These are phyloP conservation scores for Crotophaga sulcirostris DNA, from an alignment of 2,113 vertebrate genomes.

Conservation along the genomic window DNA sequence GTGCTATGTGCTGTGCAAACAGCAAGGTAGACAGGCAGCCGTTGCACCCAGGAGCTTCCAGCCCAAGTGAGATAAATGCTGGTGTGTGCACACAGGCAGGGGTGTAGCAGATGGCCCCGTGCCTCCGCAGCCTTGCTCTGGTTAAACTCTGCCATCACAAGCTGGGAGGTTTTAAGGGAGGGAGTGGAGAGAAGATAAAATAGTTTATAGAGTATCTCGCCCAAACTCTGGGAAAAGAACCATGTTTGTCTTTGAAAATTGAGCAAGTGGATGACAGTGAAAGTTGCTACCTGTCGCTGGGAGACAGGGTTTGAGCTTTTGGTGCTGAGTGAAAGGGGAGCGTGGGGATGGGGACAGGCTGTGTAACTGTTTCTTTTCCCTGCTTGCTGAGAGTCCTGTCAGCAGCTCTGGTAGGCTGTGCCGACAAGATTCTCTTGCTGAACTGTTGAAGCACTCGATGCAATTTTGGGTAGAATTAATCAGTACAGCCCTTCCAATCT, in stretches of 20 bases:
- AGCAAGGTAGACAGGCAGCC: neutral
- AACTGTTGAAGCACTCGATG: neutral
- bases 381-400: neutral
- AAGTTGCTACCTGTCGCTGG: neutral
- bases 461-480: neutral
- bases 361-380: neutral
- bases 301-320: fast-evolving
- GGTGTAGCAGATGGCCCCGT: fast-evolving
- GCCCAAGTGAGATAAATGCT: fast-evolving
- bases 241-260: neutral
- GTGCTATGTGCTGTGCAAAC: constrained; percentile 44
- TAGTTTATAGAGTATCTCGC: neutral
- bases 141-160: neutral
- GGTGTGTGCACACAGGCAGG: neutral
- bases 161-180: neutral
- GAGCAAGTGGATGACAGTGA: neutral
- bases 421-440: neutral
- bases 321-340: neutral
- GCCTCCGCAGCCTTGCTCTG: neutral
- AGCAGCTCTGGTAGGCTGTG: neutral
- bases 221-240: neutral
- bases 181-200: neutral
- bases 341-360: neutral
- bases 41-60: neutral
- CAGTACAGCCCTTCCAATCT: neutral